Percentiles rank a stretch among this genome's conserved stretches.
Conservation (phyloP, 37 sponge, comb jelly and placozoan genomes). For the Dysidea cf. avara region DNA sequence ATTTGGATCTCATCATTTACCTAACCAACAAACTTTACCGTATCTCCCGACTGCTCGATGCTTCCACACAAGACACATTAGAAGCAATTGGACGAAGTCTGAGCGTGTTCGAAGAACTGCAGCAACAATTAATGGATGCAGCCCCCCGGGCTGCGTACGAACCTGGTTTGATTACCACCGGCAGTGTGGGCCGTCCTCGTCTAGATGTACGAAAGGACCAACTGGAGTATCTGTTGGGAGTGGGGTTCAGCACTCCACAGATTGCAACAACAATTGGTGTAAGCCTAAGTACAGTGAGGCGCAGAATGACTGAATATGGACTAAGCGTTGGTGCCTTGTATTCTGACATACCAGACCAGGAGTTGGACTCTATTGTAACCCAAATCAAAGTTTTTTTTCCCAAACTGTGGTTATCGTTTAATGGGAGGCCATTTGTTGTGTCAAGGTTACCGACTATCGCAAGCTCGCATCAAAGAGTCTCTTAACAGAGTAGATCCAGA, state of each 20-base stretch:
- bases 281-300: background rate
- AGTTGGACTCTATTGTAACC: background rate
- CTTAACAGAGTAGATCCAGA: no score
- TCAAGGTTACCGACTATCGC: background rate
- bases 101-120: background rate
- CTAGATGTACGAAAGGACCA: conserved; percentile 1
- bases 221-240: background rate
- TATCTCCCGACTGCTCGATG: background rate
- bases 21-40: background rate
- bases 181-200: background rate
- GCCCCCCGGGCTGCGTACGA: no score
- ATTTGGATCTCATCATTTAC: background rate
- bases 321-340: background rate
- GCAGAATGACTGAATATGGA: conserved; percentile 12
- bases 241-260: background rate
- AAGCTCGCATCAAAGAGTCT: no score
- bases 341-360: conserved; percentile 4
- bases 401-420: conserved; percentile 6
- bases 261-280: conserved; percentile 5
- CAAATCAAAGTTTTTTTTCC: background rate
- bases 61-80: background rate
- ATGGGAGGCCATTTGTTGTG: background rate
- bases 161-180: background rate
- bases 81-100: background rate
- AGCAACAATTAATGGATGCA: background rate